Percentiles rank a stretch among this genome's conserved stretches.
These are phyloP conservation scores for Manis javanica DNA, from an alignment of 2,797 vertebrate genomes.

Conservation along the genomic window DNA sequence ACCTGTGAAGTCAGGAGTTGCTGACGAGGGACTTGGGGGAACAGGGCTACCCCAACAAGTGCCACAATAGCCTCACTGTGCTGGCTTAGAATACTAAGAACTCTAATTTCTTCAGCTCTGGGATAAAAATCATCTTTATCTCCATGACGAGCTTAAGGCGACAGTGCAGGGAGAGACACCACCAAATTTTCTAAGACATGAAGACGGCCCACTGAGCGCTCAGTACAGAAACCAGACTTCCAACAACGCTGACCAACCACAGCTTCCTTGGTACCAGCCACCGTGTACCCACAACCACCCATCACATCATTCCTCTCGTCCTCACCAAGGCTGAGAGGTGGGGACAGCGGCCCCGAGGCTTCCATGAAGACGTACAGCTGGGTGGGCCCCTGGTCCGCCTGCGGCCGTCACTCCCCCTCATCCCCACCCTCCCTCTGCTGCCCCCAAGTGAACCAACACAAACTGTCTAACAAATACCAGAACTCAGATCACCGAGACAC, in stretches of 20 bases:
- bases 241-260: background rate
- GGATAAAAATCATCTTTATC: background rate
- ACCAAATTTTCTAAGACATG: background rate
- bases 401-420: background rate
- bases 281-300: rapidly evolving
- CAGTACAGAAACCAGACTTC: background rate
- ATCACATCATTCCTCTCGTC: rapidly evolving
- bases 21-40: too few relatives aligned
- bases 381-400: background rate
- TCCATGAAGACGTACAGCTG: rapidly evolving
- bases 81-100: background rate
- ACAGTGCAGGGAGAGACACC: background rate
- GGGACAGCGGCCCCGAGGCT: rapidly evolving
- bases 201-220: too few relatives aligned
- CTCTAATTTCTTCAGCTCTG: background rate
- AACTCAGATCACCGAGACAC: background rate
- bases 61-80: rapidly evolving
- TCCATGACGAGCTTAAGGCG: background rate
- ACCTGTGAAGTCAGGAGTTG: background rate
- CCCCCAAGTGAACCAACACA: background rate
- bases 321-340: rapidly evolving
- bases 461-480: background rate
- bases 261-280: rapidly evolving
- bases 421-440: background rate
- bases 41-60: background rate